Evolutionary conservation across 2,797 vertebrate genomes (phyloP).

Genomic region (Poeciliopsis turneri): DNA sequence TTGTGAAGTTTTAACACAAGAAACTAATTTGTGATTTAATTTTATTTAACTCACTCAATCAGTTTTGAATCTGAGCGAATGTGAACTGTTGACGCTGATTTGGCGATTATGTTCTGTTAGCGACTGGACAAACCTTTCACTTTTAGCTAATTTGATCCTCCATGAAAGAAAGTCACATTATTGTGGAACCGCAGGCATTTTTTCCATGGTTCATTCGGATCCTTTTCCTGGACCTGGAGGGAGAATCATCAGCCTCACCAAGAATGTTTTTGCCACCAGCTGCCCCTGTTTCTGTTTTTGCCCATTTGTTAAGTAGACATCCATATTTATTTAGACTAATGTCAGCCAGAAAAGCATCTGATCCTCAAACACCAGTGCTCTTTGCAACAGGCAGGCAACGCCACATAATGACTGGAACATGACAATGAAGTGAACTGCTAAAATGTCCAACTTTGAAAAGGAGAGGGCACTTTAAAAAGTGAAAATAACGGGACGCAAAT

Average conservation of each 20-base stretch:
- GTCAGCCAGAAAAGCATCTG: neutral
- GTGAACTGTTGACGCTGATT: too few relatives aligned
- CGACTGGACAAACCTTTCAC: too few relatives aligned
- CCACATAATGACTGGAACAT: too few relatives aligned
- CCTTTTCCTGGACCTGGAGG: too few relatives aligned
- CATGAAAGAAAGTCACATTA: too few relatives aligned
- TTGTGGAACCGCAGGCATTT: too few relatives aligned
- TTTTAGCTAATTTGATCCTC: too few relatives aligned
- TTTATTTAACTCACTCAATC: neutral
- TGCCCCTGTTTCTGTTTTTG: neutral
- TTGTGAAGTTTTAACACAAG: neutral
- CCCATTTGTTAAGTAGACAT: neutral
- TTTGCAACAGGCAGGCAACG: neutral
- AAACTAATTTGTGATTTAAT: neutral
- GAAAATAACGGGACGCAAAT: neutral
- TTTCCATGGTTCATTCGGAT: too few relatives aligned
- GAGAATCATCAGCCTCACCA: too few relatives aligned
- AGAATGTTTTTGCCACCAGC: too few relatives aligned
- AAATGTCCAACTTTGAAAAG: neutral
- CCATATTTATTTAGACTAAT: slow-evolving; percentile 2
- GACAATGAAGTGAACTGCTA: neutral
- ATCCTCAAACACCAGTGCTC: neutral
- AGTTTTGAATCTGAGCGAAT: too few relatives aligned
- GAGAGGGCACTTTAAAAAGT: neutral
- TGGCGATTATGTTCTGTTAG: too few relatives aligned